Evolutionary conservation across 1,140 invertebrate genomes (phyloP).

Genomic region (Leptopilina boulardi): DNA sequence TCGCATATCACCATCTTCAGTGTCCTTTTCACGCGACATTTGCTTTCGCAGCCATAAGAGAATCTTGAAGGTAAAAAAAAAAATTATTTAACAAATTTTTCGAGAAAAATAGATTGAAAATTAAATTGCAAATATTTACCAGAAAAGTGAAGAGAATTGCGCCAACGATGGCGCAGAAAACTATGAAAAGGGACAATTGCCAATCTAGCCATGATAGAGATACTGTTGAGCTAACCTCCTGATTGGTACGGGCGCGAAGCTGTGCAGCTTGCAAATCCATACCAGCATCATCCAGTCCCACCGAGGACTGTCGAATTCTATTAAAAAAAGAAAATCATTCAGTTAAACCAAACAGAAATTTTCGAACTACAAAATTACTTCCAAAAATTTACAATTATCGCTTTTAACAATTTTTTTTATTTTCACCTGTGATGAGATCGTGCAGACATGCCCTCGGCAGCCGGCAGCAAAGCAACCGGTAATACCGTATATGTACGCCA

Average conservation of each 20-base stretch:
- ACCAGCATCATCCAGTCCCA: conserved; percentile 76
- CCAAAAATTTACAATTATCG: too few relatives aligned
- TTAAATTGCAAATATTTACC: conserved; percentile 57
- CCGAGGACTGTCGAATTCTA: conserved; percentile 74
- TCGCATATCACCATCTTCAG: conserved; percentile 71
- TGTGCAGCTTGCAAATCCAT: conserved; percentile 74
- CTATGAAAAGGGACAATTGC: conserved; percentile 71
- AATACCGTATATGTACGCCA: conserved; percentile 64
- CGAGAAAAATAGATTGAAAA: background rate
- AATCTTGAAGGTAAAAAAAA: conserved; percentile 57
- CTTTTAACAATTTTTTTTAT: background rate
- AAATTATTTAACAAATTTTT: background rate
- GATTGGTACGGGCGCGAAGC: conserved; percentile 66
- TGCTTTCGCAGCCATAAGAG: conserved; percentile 76
- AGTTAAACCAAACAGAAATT: too few relatives aligned
- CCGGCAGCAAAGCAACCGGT: conserved; percentile 66
- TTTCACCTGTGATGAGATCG: conserved; percentile 71
- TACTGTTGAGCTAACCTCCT: conserved; percentile 68
- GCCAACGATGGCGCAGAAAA: conserved; percentile 71
- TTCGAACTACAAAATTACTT: too few relatives aligned
- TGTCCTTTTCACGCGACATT: conserved; percentile 76
- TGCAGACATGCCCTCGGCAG: conserved; percentile 73
- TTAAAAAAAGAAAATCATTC: too few relatives aligned
- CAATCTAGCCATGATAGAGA: conserved; percentile 73
- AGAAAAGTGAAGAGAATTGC: conserved; percentile 74